These are phyloP conservation scores for Poecilobothrus nobilitatus DNA, from an alignment of 2,888 invertebrate species.

Conservation along the genomic window DNA sequence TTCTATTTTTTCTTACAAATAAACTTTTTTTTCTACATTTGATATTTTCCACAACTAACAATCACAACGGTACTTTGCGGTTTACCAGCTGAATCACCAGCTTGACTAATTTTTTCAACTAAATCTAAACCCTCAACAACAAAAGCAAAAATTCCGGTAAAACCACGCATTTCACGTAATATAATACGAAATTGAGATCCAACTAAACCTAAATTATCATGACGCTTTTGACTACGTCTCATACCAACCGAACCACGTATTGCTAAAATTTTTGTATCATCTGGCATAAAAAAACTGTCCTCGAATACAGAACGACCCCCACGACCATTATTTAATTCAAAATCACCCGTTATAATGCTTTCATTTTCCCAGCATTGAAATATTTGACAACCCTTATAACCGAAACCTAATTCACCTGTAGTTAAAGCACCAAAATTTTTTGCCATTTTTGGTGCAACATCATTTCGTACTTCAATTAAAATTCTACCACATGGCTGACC, in stretches of 20 bases:
- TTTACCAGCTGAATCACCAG: conserved; percentile 69
- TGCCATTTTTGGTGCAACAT: conserved; percentile 73
- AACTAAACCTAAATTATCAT: conserved; percentile 72
- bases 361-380: conserved; percentile 79
- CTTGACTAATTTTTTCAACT: conserved; percentile 67
- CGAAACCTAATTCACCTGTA: conserved; percentile 64
- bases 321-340: conserved; percentile 70
- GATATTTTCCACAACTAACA: conserved; percentile 65
- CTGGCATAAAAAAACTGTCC: conserved; percentile 70
- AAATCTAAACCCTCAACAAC: conserved; percentile 72
- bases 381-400: conserved; percentile 70
- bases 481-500: conserved; percentile 61
- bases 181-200: conserved; percentile 77
- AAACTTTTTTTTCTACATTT: conserved; percentile 26
- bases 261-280: conserved; percentile 67
- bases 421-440: conserved; percentile 66
- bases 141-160: conserved; percentile 73
- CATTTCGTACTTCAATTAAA: conserved; percentile 67
- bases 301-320: conserved; percentile 70
- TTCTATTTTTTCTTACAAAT: too few species aligned
- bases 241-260: conserved; percentile 72
- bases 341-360: conserved; percentile 73
- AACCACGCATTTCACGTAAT: conserved; percentile 71
- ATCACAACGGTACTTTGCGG: conserved; percentile 66
- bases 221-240: conserved; percentile 70